Percentiles rank a stretch among this genome's conserved stretches.
Evolutionary conservation across 2,888 invertebrate species (phyloP).

Genomic region (Spatulosminthurus flaviceps): DNA sequence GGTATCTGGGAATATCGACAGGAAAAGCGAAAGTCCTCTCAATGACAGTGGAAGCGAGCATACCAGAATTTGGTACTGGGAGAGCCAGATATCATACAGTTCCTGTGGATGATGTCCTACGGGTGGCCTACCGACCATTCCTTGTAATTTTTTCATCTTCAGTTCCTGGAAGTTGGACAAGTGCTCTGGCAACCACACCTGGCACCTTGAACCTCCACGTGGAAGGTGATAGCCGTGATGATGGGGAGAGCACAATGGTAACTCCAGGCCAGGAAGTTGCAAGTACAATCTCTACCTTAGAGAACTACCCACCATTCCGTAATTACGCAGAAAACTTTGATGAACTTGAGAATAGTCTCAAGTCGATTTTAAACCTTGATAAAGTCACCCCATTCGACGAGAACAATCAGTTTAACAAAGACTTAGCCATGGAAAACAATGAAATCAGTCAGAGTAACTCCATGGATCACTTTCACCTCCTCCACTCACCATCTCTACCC

Average conservation of each 20-base stretch:
- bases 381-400: constrained; percentile 4
- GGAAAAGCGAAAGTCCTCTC: constrained; percentile 41
- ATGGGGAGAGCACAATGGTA: background rate
- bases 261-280: background rate
- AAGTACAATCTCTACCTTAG: constrained; percentile 1
- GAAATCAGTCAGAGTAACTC: constrained; percentile 41
- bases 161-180: constrained; percentile 16
- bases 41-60: constrained; percentile 40
- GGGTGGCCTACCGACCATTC: constrained; percentile 47
- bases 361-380: constrained; percentile 44
- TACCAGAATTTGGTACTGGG: constrained; percentile 45
- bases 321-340: constrained; percentile 41
- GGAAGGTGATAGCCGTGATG: constrained; percentile 11
- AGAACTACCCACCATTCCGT: constrained; percentile 19
- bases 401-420: constrained; percentile 19
- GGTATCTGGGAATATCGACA: background rate
- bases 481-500: constrained; percentile 19
- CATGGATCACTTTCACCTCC: constrained; percentile 42
- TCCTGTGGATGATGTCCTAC: constrained; percentile 42
- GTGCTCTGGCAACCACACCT: constrained; percentile 20
- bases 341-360: constrained; percentile 47
- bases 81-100: constrained; percentile 40
- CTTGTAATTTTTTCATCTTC: constrained; percentile 43
- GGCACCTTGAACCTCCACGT: constrained; percentile 16
- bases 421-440: constrained; percentile 40